These are phyloP conservation scores for Pyrrhosoma nymphula DNA, from an alignment of 2,888 invertebrate genomes.

Conservation along the genomic window DNA sequence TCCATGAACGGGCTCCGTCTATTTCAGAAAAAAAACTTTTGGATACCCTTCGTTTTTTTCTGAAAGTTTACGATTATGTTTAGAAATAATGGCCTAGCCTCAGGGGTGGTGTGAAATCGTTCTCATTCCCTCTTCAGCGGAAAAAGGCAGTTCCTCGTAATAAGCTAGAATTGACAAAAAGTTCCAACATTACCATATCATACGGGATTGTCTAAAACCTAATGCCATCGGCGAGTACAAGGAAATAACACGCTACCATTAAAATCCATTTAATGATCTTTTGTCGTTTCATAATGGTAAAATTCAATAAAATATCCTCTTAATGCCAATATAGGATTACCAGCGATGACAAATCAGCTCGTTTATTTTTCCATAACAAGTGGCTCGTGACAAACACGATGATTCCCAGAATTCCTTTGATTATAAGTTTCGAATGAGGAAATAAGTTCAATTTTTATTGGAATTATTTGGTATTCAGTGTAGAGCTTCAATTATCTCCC, in stretches of 20 bases:
- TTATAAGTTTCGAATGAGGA: too few relatives aligned
- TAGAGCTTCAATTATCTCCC: too few relatives aligned
- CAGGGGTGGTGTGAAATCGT: not conserved
- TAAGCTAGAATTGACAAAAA: not conserved
- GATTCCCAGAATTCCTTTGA: too few relatives aligned
- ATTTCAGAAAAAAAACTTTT: not conserved
- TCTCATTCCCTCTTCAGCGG: not conserved
- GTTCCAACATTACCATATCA: not conserved
- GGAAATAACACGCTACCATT: not conserved
- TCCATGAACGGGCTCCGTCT: not conserved
- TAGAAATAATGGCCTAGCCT: not conserved
- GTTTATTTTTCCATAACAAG: too few relatives aligned
- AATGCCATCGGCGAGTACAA: not conserved
- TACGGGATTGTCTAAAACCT: not conserved
- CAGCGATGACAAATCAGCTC: too few relatives aligned
- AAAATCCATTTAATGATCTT: not conserved
- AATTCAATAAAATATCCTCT: not conserved
- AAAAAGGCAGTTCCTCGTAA: not conserved
- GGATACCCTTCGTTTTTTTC: not conserved
- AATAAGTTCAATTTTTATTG: too few relatives aligned
- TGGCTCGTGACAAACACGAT: too few relatives aligned
- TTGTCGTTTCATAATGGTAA: not conserved
- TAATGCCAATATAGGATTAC: too few relatives aligned
- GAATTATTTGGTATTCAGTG: too few relatives aligned
- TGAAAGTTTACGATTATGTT: not conserved